Evolutionary conservation across 1,140 invertebrate genomes (phyloP).

Genomic region (Coboldia fuscipes): DNA sequence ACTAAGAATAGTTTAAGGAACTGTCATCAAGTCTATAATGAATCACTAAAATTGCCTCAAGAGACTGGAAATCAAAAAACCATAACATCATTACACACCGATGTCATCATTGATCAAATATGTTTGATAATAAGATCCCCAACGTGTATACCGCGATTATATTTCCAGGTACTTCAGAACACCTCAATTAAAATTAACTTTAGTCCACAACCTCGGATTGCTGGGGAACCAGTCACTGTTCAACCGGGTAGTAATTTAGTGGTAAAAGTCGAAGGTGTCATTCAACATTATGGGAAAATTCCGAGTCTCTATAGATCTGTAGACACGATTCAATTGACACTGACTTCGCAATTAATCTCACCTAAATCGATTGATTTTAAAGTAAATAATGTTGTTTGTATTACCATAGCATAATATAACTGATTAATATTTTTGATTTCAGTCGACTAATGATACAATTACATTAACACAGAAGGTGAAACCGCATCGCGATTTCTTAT

Average conservation of each 20-base stretch:
- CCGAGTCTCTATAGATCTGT: slow-evolving; percentile 45
- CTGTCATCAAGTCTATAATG: slow-evolving; percentile 1
- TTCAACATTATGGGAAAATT: slow-evolving; percentile 40
- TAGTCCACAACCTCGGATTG: slow-evolving; percentile 55
- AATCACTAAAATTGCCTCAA: slow-evolving; percentile 10
- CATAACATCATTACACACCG: slow-evolving; percentile 16
- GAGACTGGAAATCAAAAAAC: slow-evolving; percentile 15
- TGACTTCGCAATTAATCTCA: slow-evolving; percentile 38
- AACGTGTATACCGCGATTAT: slow-evolving; percentile 43
- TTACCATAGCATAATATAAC: background rate
- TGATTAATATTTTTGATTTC: slow-evolving; percentile 4
- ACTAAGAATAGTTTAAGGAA: slow-evolving; percentile 11
- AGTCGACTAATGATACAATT: slow-evolving; percentile 23
- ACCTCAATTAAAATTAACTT: slow-evolving; percentile 65
- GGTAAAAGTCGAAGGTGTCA: slow-evolving; percentile 70
- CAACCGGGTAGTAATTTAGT: slow-evolving; percentile 56
- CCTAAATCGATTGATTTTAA: slow-evolving; percentile 26
- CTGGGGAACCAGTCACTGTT: slow-evolving; percentile 53
- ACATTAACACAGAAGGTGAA: slow-evolving; percentile 40
- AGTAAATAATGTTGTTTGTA: slow-evolving; percentile 10
- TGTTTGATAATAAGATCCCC: slow-evolving; percentile 18
- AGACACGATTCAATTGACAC: slow-evolving; percentile 42
- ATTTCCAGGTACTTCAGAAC: slow-evolving; percentile 70
- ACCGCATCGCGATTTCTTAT: slow-evolving; percentile 62
- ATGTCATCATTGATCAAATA: slow-evolving; percentile 16